These are phyloP conservation scores for Coecobrya sp. DNA, from an alignment of 2,888 invertebrate species.

Conservation along the genomic window DNA sequence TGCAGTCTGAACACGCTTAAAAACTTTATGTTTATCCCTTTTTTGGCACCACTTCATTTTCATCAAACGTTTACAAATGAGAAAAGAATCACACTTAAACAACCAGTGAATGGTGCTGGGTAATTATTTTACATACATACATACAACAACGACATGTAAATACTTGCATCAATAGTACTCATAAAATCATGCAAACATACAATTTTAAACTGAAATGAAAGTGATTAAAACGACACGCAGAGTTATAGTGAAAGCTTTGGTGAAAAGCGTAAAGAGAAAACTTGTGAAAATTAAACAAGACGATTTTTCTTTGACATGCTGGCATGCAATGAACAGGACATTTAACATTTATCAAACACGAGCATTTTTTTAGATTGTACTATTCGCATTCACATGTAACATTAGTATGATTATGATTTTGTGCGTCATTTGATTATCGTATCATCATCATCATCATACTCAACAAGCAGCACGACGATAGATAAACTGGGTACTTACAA, in stretches of 20 bases:
- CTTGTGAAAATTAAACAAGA: not conserved
- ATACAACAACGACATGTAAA: no score
- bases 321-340: not conserved
- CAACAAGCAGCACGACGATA: conserved; percentile 47
- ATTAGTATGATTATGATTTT: not conserved
- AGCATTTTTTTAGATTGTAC: not conserved
- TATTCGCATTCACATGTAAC: conserved; percentile 8
- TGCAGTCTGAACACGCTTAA: not conserved
- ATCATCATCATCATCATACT: conserved; percentile 17
- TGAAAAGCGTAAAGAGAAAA: not conserved
- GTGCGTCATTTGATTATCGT: not conserved
- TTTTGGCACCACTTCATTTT: no score
- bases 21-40: no score
- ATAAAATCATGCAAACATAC: no score
- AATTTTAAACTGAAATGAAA: no score
- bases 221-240: no score
- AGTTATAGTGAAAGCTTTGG: not conserved
- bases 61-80: no score
- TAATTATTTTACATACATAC: no score
- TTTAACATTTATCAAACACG: not conserved
- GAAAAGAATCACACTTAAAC: no score
- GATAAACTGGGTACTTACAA: conserved; percentile 74
- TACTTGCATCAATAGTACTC: no score
- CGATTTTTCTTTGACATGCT: not conserved
- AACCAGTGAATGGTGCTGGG: no score